phyloP scores from a whole-genome alignment of 2,888 invertebrate species.

The Hypsopygia costalis region DNA sequence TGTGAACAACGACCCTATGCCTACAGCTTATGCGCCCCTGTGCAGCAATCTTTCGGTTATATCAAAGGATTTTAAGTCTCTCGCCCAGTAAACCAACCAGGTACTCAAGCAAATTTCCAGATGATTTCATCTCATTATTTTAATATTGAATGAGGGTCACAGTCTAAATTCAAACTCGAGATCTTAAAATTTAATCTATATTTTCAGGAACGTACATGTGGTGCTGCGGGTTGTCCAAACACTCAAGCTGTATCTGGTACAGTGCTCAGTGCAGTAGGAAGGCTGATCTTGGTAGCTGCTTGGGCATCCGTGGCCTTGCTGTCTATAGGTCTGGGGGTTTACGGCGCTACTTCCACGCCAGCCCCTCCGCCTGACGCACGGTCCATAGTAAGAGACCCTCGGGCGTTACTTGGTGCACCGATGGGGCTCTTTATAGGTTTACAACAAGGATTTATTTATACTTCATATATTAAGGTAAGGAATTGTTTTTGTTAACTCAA shows the following conservation, averaged over 20 bases:
- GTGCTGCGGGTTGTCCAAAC: constrained; percentile 66
- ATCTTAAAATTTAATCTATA: no score
- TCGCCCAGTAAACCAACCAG: no score
- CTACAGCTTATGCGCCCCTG: no score
- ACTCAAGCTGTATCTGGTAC: constrained; percentile 50
- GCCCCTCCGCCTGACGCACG: constrained; percentile 57
- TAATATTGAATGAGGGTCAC: no score
- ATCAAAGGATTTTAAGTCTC: no score
- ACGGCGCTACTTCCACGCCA: constrained; percentile 54
- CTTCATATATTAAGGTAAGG: constrained; percentile 88
- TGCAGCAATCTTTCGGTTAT: no score
- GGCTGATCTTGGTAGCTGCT: constrained; percentile 48
- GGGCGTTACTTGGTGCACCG: constrained; percentile 86
- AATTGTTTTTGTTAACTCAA: no score
- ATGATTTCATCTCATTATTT: no score
- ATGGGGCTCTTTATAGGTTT: constrained; percentile 90
- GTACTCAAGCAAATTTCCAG: no score
- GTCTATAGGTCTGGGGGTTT: constrained; percentile 52
- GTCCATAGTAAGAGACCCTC: constrained; percentile 77
- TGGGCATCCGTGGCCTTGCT: constrained; percentile 56
- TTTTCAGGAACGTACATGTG: constrained; percentile 58
- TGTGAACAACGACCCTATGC: no score
- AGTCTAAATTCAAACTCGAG: no score
- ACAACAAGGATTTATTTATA: constrained; percentile 91
- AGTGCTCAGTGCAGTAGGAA: constrained; percentile 54